A percentile compares a stretch with the other conserved stretches of the same genome.
phyloP scores from a whole-genome alignment of 2,888 invertebrate genomes.

The Arenicola marina region DNA sequence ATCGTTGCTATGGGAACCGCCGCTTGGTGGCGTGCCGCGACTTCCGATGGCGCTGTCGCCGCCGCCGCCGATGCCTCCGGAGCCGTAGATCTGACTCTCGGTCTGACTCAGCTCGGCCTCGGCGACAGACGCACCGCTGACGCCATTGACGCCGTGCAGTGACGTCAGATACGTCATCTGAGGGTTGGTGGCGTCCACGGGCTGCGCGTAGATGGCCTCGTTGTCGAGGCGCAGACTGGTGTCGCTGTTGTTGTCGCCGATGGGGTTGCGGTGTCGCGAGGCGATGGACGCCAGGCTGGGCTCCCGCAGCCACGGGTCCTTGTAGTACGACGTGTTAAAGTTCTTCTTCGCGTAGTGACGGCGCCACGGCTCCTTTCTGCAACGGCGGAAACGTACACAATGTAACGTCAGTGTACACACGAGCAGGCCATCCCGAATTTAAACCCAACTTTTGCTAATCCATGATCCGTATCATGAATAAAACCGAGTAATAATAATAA shows the following conservation, averaged over 20 bases:
- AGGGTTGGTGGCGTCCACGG: neutral
- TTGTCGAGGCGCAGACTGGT: neutral
- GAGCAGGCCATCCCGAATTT: too few relatives aligned
- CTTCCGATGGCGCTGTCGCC: neutral
- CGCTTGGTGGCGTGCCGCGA: too few relatives aligned
- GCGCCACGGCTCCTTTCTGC: neutral
- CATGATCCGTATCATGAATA: too few relatives aligned
- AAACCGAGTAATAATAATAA: too few relatives aligned
- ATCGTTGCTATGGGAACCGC: too few relatives aligned
- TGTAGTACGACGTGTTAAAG: neutral
- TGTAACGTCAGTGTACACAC: too few relatives aligned
- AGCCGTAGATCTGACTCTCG: constrained; percentile 2
- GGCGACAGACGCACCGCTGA: neutral
- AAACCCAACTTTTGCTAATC: too few relatives aligned
- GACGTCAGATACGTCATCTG: neutral
- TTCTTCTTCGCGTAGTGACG: neutral
- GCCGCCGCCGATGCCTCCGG: neutral
- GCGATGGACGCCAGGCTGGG: constrained; percentile 1
- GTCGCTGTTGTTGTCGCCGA: neutral
- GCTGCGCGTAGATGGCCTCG: neutral
- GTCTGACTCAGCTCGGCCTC: neutral
- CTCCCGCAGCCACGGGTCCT: constrained; percentile 1
- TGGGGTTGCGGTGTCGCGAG: neutral
- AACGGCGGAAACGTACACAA: too few relatives aligned
- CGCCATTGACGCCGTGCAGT: too few relatives aligned